These are phyloP conservation scores for Neodiprion virginianus DNA, from an alignment of 1,140 invertebrate species.

Conservation along the genomic window DNA sequence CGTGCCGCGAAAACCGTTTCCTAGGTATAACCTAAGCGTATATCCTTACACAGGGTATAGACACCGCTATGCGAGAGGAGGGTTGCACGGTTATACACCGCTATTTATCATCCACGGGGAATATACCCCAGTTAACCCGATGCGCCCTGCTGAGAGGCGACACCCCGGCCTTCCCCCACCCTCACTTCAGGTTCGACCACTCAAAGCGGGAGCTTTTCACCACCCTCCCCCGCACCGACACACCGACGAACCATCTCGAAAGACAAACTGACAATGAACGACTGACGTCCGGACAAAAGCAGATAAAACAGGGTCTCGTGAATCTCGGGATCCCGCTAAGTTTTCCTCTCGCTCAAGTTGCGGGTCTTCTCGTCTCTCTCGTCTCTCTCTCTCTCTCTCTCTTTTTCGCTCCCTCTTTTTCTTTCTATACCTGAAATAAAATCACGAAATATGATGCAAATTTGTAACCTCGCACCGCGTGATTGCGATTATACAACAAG, in stretches of 20 bases:
- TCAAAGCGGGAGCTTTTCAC: slow-evolving; percentile 1
- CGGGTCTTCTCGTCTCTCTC: not conserved
- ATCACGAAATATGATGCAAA: not conserved
- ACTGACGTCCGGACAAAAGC: not conserved
- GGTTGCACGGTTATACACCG: not conserved
- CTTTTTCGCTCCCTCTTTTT: no score
- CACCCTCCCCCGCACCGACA: not conserved
- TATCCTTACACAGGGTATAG: not conserved
- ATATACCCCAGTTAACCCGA: slow-evolving; percentile 5
- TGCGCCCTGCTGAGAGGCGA: not conserved
- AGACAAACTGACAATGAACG: not conserved
- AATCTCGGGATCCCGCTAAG: not conserved
- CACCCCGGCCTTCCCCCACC: not conserved
- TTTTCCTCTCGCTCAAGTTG: not conserved
- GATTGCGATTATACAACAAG: not conserved
- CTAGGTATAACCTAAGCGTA: not conserved
- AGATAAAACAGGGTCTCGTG: not conserved
- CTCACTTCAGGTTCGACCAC: not conserved
- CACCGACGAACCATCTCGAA: not conserved
- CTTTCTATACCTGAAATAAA: not conserved
- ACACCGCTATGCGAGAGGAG: no score
- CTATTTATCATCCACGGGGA: slow-evolving; percentile 7
- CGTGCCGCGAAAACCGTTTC: no score
- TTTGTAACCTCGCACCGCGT: not conserved
- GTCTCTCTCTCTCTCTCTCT: not conserved